Conservation (phyloP, 2,888 invertebrate genomes). For the Imbricaverruca yamaguchii region DNA sequence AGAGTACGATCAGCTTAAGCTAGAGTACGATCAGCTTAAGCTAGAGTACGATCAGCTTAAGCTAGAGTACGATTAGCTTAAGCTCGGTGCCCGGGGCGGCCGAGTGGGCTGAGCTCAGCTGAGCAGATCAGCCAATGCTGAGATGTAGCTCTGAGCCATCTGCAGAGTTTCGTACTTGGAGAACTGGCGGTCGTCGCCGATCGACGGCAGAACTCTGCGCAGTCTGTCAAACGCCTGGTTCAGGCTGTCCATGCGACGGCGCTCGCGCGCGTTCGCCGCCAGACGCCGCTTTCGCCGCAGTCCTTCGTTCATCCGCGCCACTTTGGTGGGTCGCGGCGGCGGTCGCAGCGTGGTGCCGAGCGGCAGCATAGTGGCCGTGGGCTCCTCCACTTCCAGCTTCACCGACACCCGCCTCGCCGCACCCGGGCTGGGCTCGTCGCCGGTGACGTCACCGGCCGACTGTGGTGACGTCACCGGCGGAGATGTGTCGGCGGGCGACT, state of each 20-base stretch:
- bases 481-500: neutral
- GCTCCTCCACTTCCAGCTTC: neutral
- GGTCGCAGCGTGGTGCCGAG: neutral
- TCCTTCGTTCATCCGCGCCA: conserved; percentile 51
- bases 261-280: conserved; percentile 87
- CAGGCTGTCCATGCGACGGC: conserved; percentile 85
- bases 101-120: conserved; percentile 36
- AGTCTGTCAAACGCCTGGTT: conserved; percentile 90
- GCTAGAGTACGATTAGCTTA: no score
- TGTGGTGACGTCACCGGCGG: neutral
- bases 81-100: no score
- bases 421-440: neutral
- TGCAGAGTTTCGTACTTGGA: conserved; percentile 94
- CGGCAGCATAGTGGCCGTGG: neutral
- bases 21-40: no score
- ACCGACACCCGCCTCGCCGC: neutral
- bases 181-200: conserved; percentile 82
- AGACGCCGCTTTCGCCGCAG: conserved; percentile 72
- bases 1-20: no score
- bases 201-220: conserved; percentile 79
- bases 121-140: conserved; percentile 77
- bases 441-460: neutral
- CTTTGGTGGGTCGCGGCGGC: neutral
- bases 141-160: conserved; percentile 94
- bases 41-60: no score